Conservation (phyloP, 2,888 invertebrate genomes). For the Cephus spinipes region DNA sequence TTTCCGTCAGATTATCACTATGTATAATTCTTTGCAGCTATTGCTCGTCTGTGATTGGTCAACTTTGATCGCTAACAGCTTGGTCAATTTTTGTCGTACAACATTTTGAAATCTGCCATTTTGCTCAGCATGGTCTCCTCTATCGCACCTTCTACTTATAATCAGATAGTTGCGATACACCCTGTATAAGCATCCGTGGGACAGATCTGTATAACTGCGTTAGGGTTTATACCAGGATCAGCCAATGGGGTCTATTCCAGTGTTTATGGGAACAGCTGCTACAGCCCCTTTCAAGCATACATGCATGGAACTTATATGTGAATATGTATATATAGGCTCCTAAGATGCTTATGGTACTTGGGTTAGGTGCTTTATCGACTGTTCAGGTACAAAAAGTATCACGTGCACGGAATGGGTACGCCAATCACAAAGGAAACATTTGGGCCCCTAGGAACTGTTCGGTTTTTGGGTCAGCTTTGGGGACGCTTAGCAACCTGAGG, state of each 20-base stretch:
- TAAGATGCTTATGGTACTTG: neutral
- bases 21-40: too few species aligned
- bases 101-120: too few species aligned
- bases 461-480: neutral
- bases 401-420: neutral
- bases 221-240: neutral
- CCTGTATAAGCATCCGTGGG: neutral
- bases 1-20: too few species aligned
- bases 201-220: neutral
- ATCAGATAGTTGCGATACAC: too few species aligned
- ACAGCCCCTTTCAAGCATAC: neutral
- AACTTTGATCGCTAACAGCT: too few species aligned
- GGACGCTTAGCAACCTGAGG: neutral
- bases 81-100: too few species aligned
- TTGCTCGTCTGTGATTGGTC: too few species aligned
- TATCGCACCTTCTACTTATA: too few species aligned
- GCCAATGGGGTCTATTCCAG: conserved; percentile 1
- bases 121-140: too few species aligned
- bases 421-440: neutral
- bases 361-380: neutral
- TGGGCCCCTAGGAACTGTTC: neutral
- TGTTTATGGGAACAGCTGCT: conserved; percentile 35
- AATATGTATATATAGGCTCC: neutral
- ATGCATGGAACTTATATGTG: neutral
- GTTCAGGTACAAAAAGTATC: neutral